Percentiles rank a stretch among this genome's conserved stretches.
phyloP scores from a whole-genome alignment of 2,113 vertebrate species.

The Paradisaea rubra region DNA sequence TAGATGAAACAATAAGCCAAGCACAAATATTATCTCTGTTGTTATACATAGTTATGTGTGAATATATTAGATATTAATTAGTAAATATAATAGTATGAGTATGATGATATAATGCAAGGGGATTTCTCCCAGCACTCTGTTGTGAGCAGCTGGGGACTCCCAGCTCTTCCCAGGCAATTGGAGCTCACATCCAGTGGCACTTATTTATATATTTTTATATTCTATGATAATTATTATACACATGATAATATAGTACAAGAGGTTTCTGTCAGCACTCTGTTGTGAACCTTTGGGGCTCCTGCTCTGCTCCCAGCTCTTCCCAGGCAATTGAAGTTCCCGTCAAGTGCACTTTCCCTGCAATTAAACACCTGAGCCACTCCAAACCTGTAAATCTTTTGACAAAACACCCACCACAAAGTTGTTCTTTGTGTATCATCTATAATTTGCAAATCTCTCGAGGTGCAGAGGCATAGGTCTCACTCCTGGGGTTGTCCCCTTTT shows the following conservation, averaged over 20 bases:
- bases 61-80: not conserved
- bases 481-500: not conserved
- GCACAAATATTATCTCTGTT: not conserved
- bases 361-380: not conserved
- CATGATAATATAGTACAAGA: not conserved
- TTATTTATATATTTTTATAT: not conserved
- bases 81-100: not conserved
- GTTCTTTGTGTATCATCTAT: not conserved
- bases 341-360: not conserved
- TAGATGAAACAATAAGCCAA: not conserved
- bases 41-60: rapidly evolving
- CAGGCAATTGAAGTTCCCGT: not conserved
- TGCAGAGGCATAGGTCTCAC: not conserved
- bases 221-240: not conserved
- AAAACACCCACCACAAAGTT: not conserved
- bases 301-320: not conserved
- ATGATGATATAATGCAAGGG: too few species aligned
- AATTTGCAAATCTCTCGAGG: not conserved
- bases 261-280: not conserved
- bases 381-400: not conserved
- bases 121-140: not conserved
- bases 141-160: not conserved
- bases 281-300: not conserved
- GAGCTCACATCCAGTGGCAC: not conserved
- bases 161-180: not conserved